phyloP scores from a whole-genome alignment of 2,797 vertebrate genomes.

The Sus cebifrons region DNA sequence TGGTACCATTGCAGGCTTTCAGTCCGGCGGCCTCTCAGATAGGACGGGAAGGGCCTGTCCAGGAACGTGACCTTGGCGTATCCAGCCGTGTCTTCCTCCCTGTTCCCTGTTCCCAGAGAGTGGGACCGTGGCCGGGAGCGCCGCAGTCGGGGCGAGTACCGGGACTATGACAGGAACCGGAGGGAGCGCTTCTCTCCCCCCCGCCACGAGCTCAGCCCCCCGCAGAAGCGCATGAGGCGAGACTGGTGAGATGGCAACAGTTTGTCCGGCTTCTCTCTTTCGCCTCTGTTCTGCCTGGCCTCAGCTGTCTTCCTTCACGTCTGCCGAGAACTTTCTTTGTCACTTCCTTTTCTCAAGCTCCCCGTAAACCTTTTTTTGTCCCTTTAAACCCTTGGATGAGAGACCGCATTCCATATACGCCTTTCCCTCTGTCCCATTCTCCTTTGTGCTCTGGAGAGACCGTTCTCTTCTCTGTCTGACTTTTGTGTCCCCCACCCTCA shows the following conservation, averaged over 20 bases:
- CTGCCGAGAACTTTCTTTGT: conserved; percentile 5
- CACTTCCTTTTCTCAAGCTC: conserved; percentile 3
- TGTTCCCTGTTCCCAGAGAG: conserved; percentile 89
- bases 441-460: conserved; percentile 56
- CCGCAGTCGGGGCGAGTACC: conserved; percentile 95
- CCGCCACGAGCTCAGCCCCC: conserved; percentile 96
- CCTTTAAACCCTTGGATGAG: conserved; percentile 15
- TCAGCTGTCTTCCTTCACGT: not conserved
- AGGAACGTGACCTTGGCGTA: not conserved
- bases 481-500: conserved; percentile 83
- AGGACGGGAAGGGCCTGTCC: not conserved
- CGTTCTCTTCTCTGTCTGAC: conserved; percentile 60
- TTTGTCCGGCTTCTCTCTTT: not conserved
- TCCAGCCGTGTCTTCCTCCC: not conserved
- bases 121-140: conserved; percentile 97
- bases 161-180: conserved; percentile 96
- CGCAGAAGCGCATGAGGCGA: conserved; percentile 96
- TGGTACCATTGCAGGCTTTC: conserved; percentile 10
- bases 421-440: not conserved
- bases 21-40: not conserved
- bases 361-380: conserved; percentile 10
- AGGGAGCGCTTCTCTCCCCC: conserved; percentile 96
- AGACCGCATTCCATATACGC: not conserved
- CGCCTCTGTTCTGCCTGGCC: not conserved
- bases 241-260: conserved; percentile 93